Evolutionary conservation across 2,888 invertebrate species (phyloP).

Genomic region (Agelastica alni): DNA sequence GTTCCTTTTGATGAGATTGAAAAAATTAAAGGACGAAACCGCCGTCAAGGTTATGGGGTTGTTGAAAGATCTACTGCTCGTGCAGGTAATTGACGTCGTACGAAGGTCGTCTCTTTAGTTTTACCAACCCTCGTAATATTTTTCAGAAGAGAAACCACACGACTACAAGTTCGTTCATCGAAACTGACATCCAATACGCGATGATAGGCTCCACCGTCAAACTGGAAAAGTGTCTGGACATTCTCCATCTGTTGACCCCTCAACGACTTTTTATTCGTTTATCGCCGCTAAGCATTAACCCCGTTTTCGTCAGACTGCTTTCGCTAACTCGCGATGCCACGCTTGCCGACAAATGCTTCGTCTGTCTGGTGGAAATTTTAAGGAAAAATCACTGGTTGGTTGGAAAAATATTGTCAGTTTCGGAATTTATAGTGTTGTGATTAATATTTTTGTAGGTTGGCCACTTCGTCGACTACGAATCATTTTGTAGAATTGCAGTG

Average conservation of each 20-base stretch:
- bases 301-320: constrained; percentile 22
- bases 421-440: too few species aligned
- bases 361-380: constrained; percentile 25
- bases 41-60: constrained; percentile 28
- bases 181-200: constrained; percentile 18
- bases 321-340: constrained; percentile 1
- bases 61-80: constrained; percentile 27
- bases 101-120: neutral
- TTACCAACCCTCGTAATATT: too few species aligned
- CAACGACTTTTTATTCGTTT: constrained; percentile 23
- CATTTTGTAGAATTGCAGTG: constrained; percentile 27
- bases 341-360: constrained; percentile 13
- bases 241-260: constrained; percentile 19
- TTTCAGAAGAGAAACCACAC: constrained; percentile 31
- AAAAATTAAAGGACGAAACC: constrained; percentile 22
- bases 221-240: constrained; percentile 27
- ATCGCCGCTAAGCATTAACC: constrained; percentile 5
- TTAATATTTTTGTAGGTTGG: constrained; percentile 15
- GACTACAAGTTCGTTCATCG: constrained; percentile 14
- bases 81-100: constrained; percentile 34
- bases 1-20: constrained; percentile 26
- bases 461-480: constrained; percentile 12
- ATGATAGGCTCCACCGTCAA: constrained; percentile 22
- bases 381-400: constrained; percentile 13
- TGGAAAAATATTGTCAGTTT: too few species aligned